Evolutionary conservation across 1,140 invertebrate genomes (phyloP).

Genomic region (Drosophila burlai): DNA sequence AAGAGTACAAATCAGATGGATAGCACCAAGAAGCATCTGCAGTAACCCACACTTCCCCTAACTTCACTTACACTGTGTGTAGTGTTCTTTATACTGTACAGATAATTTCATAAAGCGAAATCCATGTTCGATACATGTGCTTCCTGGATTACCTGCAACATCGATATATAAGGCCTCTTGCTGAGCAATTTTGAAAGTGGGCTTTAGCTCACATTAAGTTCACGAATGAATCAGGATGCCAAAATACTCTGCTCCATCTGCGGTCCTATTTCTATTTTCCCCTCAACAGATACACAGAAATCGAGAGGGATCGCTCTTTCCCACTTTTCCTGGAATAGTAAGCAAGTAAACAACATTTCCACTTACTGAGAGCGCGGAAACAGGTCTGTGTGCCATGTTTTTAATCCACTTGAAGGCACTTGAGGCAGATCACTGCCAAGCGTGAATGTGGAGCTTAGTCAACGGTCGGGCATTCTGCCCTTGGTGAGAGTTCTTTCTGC

Average conservation of each 20-base stretch:
- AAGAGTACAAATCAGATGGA: too few species aligned
- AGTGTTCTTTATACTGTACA: too few species aligned
- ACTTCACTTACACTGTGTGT: background rate
- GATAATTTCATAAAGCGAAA: background rate
- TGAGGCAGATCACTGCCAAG: slow-evolving; percentile 59
- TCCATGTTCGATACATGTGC: background rate
- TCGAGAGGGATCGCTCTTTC: slow-evolving; percentile 15
- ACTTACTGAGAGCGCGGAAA: slow-evolving; percentile 22
- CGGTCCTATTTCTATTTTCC: too few species aligned
- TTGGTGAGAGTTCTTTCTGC: slow-evolving; percentile 15
- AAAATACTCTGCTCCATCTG: background rate
- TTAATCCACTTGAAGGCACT: slow-evolving; percentile 78
- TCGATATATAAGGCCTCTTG: slow-evolving; percentile 8
- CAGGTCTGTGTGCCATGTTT: slow-evolving; percentile 53
- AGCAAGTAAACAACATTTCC: slow-evolving; percentile 66
- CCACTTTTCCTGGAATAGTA: slow-evolving; percentile 13
- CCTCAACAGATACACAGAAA: background rate
- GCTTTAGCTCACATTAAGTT: background rate
- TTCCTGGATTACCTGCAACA: background rate
- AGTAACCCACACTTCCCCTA: too few species aligned
- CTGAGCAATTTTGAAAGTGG: background rate
- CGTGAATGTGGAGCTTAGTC: slow-evolving; percentile 46
- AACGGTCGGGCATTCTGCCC: background rate
- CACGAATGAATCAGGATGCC: background rate
- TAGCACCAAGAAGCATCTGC: too few species aligned